These are phyloP conservation scores for Psittacula echo DNA, from an alignment of 2,797 vertebrate genomes.

Conservation along the genomic window DNA sequence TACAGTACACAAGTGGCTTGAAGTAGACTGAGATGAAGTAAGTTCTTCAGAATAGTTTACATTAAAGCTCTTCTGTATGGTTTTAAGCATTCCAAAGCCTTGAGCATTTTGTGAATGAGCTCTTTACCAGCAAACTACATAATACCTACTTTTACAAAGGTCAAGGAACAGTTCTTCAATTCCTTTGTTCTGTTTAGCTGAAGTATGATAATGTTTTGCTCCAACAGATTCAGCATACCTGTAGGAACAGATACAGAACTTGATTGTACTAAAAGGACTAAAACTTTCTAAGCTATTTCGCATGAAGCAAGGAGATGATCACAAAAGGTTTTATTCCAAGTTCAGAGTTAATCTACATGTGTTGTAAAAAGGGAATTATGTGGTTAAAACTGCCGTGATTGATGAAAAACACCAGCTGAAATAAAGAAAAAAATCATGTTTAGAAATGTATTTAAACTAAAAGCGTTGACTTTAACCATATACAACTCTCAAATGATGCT, in stretches of 20 bases:
- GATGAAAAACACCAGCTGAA: neutral
- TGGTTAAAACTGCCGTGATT: neutral
- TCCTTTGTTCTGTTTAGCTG: constrained; percentile 98
- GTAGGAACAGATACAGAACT: constrained; percentile 22
- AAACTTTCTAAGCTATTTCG: neutral
- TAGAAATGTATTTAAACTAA: neutral
- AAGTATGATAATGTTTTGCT: constrained; percentile 97
- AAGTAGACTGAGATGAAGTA: neutral
- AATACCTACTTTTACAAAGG: constrained; percentile 93
- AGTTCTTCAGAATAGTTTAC: neutral
- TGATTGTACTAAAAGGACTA: neutral
- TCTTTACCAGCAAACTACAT: neutral
- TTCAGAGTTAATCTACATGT: neutral
- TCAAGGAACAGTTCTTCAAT: constrained; percentile 98
- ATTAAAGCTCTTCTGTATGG: neutral
- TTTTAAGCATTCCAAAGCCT: neutral
- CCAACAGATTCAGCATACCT: constrained; percentile 97
- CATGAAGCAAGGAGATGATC: neutral
- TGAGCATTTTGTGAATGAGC: neutral
- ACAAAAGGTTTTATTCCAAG: neutral
- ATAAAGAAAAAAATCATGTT: neutral
- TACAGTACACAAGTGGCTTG: neutral
- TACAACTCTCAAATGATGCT: neutral
- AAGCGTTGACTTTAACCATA: neutral
- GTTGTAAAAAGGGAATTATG: neutral